Evolutionary conservation across 1,140 invertebrate species (phyloP).

Genomic region (Heterodera carotae): DNA sequence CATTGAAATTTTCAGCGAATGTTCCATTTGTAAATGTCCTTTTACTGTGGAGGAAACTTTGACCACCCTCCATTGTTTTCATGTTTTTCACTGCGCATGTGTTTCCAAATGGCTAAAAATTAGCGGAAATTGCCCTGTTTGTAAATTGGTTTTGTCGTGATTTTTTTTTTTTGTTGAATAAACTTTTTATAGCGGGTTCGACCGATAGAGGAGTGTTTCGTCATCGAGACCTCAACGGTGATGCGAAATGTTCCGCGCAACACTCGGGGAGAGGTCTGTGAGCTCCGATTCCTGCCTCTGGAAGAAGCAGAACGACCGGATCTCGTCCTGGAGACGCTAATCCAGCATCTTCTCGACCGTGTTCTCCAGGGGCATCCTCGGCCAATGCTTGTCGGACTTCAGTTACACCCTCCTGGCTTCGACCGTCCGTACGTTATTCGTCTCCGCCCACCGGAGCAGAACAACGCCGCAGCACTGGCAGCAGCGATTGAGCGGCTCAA

Average conservation of each 20-base stretch:
- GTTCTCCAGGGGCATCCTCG: too few species aligned
- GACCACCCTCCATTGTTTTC: background rate
- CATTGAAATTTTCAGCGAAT: background rate
- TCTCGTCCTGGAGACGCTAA: too few species aligned
- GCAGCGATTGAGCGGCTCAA: conserved; percentile 12
- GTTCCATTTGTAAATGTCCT: background rate
- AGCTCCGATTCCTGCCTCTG: too few species aligned
- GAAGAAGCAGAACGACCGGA: too few species aligned
- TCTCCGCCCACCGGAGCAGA: conserved; percentile 1
- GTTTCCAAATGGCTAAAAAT: background rate
- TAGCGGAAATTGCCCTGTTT: background rate
- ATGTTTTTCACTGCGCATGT: background rate
- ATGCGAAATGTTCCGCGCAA: background rate
- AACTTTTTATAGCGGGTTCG: background rate
- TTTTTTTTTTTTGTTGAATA: too few species aligned
- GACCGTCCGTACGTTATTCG: background rate
- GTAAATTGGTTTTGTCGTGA: background rate
- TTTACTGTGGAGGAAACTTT: background rate
- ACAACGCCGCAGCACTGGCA: conserved; percentile 8
- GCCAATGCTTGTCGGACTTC: background rate
- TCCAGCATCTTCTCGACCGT: too few species aligned
- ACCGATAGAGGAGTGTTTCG: background rate
- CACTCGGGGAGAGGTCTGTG: background rate
- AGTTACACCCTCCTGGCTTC: background rate
- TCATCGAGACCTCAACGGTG: background rate